phyloP scores from a whole-genome alignment of 30 jellyfish, hydroid and myxozoan species.

The Cassiopea andromeda region DNA sequence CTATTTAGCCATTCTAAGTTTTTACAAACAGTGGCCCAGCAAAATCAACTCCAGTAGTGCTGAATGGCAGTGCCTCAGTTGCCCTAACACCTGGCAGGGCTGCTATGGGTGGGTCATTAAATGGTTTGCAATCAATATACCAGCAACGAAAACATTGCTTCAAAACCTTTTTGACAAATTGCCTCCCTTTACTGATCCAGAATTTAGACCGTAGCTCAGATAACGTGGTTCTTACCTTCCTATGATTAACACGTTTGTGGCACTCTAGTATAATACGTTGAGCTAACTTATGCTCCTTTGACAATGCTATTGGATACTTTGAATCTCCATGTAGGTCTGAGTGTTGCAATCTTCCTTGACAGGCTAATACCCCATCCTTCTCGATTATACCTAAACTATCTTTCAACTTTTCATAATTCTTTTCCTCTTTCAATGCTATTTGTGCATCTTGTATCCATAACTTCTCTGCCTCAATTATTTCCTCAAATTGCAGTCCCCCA shows the following conservation, averaged over 20 bases:
- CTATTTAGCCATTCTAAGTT: slow-evolving; percentile 1
- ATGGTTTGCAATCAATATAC: slow-evolving; percentile 25
- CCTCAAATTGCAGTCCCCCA: slow-evolving; percentile 10
- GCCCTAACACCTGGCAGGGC: slow-evolving; percentile 51
- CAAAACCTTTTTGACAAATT: slow-evolving; percentile 29
- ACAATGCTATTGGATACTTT: slow-evolving; percentile 34
- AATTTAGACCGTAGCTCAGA: slow-evolving; percentile 46
- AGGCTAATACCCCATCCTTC: background rate
- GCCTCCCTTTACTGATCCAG: slow-evolving; percentile 60
- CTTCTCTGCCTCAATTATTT: slow-evolving; percentile 32
- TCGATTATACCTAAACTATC: background rate
- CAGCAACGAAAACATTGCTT: slow-evolving; percentile 14
- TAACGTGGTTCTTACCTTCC: slow-evolving; percentile 25
- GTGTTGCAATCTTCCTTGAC: slow-evolving; percentile 19
- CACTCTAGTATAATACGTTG: slow-evolving; percentile 22
- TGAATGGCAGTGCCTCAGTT: slow-evolving; percentile 37
- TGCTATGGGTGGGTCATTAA: slow-evolving; percentile 16
- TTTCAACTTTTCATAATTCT: background rate
- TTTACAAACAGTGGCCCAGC: slow-evolving; percentile 51
- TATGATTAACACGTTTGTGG: slow-evolving; percentile 39
- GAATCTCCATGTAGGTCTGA: slow-evolving; percentile 17
- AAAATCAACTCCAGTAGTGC: slow-evolving; percentile 49
- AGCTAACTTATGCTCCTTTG: slow-evolving; percentile 37
- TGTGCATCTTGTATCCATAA: slow-evolving; percentile 44
- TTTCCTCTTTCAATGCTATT: background rate